A percentile compares a stretch with the other conserved stretches of the same genome.
Conservation (phyloP, 2,888 invertebrate species). For the Nephrotoma flavescens region DNA sequence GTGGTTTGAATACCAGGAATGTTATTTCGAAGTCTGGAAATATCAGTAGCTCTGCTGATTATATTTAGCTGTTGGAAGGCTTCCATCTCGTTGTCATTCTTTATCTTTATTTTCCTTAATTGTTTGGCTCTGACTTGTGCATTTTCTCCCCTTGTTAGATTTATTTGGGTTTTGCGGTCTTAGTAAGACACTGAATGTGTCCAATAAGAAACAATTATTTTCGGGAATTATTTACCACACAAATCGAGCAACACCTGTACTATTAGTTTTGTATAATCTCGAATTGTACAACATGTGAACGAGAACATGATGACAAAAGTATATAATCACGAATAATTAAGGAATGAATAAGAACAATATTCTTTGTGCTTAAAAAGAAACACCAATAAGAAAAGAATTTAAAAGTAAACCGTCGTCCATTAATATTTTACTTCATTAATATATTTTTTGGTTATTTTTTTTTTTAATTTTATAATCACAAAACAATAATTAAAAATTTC, state of each 20-base stretch:
- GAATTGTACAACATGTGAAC: neutral
- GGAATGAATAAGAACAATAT: neutral
- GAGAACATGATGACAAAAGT: neutral
- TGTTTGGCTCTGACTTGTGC: no score
- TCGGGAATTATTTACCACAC: neutral
- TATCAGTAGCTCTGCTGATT: no score
- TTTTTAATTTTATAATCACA: neutral
- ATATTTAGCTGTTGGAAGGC: no score
- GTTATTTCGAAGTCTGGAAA: no score
- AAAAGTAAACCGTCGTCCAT: neutral
- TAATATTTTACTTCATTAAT: neutral
- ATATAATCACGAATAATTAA: neutral
- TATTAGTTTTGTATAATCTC: neutral
- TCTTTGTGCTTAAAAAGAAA: neutral
- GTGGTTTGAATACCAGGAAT: no score
- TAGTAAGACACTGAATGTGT: no score
- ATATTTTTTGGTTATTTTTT: neutral
- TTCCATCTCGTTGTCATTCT: no score
- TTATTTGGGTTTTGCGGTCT: no score
- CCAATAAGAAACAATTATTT: no score
- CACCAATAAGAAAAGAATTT: neutral
- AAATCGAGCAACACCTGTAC: neutral
- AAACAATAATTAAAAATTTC: neutral
- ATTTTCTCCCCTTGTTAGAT: no score
- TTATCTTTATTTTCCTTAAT: no score